A percentile compares a stretch with the other conserved stretches of the same genome.
These are phyloP conservation scores for Sarcoramphus papa DNA, from an alignment of 2,797 vertebrate species.

Conservation along the genomic window DNA sequence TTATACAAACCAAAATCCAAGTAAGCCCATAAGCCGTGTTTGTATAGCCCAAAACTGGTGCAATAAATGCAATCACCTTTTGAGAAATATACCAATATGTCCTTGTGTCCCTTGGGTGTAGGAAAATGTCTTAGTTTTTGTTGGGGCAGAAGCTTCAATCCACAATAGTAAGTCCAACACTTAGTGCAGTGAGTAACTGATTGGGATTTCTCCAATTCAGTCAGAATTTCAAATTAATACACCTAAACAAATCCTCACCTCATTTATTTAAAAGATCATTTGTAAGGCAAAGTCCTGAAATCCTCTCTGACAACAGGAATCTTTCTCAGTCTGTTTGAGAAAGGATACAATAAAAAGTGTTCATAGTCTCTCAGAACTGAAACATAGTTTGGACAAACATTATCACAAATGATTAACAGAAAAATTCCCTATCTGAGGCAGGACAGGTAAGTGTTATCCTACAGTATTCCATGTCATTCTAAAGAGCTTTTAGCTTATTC, in stretches of 20 bases:
- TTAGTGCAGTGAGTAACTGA: not conserved
- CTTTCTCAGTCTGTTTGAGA: not conserved
- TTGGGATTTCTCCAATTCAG: not conserved
- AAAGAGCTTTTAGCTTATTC: not conserved
- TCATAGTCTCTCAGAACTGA: not conserved
- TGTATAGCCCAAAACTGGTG: not conserved
- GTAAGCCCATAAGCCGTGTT: not conserved
- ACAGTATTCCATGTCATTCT: not conserved
- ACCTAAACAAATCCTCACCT: not conserved
- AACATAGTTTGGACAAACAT: not conserved
- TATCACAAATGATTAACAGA: not conserved
- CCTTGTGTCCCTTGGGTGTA: not conserved
- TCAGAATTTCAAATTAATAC: not conserved
- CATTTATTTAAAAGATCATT: not conserved
- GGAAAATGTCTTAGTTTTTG: not conserved
- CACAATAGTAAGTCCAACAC: not conserved
- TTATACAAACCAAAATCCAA: not conserved
- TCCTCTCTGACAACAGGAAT: not conserved
- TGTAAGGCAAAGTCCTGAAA: conserved; percentile 19
- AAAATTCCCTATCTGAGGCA: not conserved
- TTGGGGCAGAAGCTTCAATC: not conserved
- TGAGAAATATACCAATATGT: not conserved
- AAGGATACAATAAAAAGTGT: not conserved
- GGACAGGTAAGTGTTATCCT: not conserved
- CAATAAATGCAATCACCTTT: not conserved